Evolutionary conservation across 2,888 invertebrate species (phyloP).

Genomic region (Leptarthrus brevirostris): DNA sequence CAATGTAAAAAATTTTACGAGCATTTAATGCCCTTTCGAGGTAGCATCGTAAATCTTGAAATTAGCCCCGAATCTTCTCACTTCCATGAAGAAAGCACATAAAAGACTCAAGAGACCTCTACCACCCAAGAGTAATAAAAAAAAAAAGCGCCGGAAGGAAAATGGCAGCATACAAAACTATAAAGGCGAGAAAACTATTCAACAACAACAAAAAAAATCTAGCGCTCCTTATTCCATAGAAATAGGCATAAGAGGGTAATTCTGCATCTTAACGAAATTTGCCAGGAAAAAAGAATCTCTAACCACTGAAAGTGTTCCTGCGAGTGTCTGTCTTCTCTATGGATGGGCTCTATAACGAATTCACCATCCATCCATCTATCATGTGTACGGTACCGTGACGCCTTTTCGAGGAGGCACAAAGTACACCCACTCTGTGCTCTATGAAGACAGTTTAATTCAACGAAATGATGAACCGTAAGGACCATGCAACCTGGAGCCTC

Average conservation of each 20-base stretch:
- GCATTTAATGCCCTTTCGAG: slow-evolving; percentile 52
- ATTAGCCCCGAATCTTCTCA: slow-evolving; percentile 49
- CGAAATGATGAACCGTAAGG: slow-evolving; percentile 35
- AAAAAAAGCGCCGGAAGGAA: slow-evolving; percentile 27
- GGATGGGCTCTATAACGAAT: not conserved
- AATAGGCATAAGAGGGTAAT: slow-evolving; percentile 37
- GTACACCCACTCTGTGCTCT: slow-evolving; percentile 10
- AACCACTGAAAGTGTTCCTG: slow-evolving; percentile 17
- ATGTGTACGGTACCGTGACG: slow-evolving; percentile 4
- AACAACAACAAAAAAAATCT: slow-evolving; percentile 23
- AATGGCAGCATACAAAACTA: slow-evolving; percentile 4
- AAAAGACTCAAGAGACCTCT: slow-evolving; percentile 39
- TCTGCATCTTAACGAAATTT: slow-evolving; percentile 42
- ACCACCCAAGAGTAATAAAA: slow-evolving; percentile 17
- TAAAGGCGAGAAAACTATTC: slow-evolving; percentile 19
- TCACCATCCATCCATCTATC: too few relatives aligned
- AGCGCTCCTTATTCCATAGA: slow-evolving; percentile 7
- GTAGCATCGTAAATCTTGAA: slow-evolving; percentile 52
- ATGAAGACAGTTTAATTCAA: slow-evolving; percentile 35
- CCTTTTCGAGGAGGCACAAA: slow-evolving; percentile 18
- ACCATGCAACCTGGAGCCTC: slow-evolving; percentile 20
- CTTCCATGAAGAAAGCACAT: slow-evolving; percentile 14
- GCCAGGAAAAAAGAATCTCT: slow-evolving; percentile 19
- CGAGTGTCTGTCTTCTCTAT: not conserved
- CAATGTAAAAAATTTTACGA: slow-evolving; percentile 50